phyloP scores from a whole-genome alignment of 1,140 invertebrate genomes.

The Drosophila pruinosa region DNA sequence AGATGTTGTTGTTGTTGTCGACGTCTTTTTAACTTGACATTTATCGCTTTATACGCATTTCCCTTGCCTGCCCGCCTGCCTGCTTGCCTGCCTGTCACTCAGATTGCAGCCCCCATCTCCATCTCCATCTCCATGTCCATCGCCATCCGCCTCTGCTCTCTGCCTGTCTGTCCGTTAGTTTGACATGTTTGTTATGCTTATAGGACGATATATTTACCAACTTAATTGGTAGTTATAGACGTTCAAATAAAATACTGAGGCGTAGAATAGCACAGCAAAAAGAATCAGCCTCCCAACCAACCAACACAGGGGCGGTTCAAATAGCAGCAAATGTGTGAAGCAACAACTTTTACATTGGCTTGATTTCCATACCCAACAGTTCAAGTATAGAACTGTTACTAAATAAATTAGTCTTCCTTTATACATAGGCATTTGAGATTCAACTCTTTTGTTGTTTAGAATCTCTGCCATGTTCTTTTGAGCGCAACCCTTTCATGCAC shows the following conservation, averaged over 20 bases:
- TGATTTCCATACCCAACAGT: too few species aligned
- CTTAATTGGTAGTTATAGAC: constrained; percentile 77
- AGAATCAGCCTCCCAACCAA: constrained; percentile 5
- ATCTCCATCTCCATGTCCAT: not conserved
- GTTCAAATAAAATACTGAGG: constrained; percentile 42
- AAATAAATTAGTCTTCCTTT: too few species aligned
- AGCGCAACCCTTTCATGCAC: not conserved
- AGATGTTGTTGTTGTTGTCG: constrained; percentile 24
- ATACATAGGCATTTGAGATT: too few species aligned
- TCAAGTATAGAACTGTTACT: too few species aligned
- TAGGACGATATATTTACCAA: constrained; percentile 64
- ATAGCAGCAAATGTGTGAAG: not conserved
- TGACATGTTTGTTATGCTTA: constrained; percentile 54
- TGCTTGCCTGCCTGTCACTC: not conserved
- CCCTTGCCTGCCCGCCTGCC: constrained; percentile 4
- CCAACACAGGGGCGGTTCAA: constrained; percentile 6
- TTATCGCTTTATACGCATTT: constrained; percentile 73
- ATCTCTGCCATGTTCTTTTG: not conserved
- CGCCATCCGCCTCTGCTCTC: not conserved
- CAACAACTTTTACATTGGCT: too few species aligned
- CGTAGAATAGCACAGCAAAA: constrained; percentile 9
- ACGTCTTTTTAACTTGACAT: constrained; percentile 68
- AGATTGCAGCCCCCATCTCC: not conserved
- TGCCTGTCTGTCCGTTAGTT: constrained; percentile 23
- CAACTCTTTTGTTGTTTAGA: too few species aligned